Evolutionary conservation across 2,888 invertebrate species (phyloP).

Genomic region (Allygus modestus): DNA sequence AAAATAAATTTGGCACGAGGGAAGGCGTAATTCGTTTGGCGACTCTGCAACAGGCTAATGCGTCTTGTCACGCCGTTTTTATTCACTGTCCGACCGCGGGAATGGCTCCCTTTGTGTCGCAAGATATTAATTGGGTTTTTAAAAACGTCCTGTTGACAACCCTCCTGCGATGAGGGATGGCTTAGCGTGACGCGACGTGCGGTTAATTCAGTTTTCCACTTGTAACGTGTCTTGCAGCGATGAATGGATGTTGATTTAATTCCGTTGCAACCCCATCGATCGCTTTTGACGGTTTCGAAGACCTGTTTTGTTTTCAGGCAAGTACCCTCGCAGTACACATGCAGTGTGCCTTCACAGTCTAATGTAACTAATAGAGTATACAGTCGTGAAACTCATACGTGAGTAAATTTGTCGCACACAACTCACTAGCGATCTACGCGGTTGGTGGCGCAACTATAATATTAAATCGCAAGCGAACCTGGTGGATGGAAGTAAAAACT

Average conservation of each 20-base stretch:
- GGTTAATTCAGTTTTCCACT: constrained; percentile 1
- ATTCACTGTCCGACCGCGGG: constrained; percentile 40
- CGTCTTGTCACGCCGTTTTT: constrained; percentile 47
- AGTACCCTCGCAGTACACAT: too few relatives aligned
- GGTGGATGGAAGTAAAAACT: too few relatives aligned
- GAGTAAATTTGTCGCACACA: too few relatives aligned
- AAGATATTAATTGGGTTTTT: constrained; percentile 63
- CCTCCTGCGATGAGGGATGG: background rate
- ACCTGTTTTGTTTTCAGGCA: too few relatives aligned
- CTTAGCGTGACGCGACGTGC: constrained; percentile 16
- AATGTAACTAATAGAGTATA: too few relatives aligned
- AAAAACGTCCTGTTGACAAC: constrained; percentile 23
- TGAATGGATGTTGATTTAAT: background rate
- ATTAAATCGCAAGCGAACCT: too few relatives aligned
- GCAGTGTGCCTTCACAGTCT: too few relatives aligned
- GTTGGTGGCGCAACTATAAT: too few relatives aligned
- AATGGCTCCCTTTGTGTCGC: constrained; percentile 7
- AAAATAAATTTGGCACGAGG: constrained; percentile 52
- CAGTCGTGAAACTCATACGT: too few relatives aligned
- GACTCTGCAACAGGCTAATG: constrained; percentile 38
- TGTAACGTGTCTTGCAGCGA: background rate
- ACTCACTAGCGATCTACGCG: too few relatives aligned
- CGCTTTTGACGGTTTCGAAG: too few relatives aligned
- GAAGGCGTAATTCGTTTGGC: constrained; percentile 21
- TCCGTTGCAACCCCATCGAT: too few relatives aligned